Percentiles rank a stretch among this genome's conserved stretches.
phyloP scores from a whole-genome alignment of 2,797 vertebrate genomes.

The Enteromius thamalakanensis region DNA sequence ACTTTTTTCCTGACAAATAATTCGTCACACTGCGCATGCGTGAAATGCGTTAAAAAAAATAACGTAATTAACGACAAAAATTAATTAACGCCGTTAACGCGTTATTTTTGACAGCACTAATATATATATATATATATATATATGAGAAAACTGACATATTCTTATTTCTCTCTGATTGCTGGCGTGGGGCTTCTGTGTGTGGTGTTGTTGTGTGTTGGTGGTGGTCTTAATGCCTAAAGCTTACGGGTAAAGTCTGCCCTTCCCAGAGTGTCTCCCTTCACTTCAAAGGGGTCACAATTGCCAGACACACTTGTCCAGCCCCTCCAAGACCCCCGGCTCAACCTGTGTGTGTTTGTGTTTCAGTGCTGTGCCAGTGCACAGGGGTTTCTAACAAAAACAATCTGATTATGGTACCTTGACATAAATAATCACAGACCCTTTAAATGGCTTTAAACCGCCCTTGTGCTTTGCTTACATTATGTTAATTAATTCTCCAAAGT shows the following conservation, averaged over 20 bases:
- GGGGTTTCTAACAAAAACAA: conserved; percentile 53
- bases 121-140: too few relatives aligned
- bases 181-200: conserved; percentile 11
- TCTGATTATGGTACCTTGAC: conserved; percentile 63
- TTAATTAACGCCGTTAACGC: too few relatives aligned
- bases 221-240: conserved; percentile 25
- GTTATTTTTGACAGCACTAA: too few relatives aligned
- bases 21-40: too few relatives aligned
- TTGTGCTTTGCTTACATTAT: conserved; percentile 77
- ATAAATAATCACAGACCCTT: conserved; percentile 67
- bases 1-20: too few relatives aligned
- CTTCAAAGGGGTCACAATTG: conserved; percentile 49
- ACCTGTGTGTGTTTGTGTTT: conserved; percentile 32
- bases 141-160: not conserved
- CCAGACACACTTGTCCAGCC: conserved; percentile 19
- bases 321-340: conserved; percentile 28
- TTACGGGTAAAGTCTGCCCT: conserved; percentile 11
- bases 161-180: not conserved
- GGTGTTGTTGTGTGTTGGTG: conserved; percentile 10
- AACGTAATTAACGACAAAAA: too few relatives aligned
- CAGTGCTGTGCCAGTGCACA: not conserved
- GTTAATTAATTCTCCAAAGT: conserved; percentile 75
- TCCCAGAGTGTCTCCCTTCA: conserved; percentile 22
- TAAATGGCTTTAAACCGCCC: conserved; percentile 72
- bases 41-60: too few relatives aligned